A percentile compares a stretch with the other conserved stretches of the same genome.
Conservation (phyloP, 2,888 invertebrate genomes). For the Macrophya annulata region DNA sequence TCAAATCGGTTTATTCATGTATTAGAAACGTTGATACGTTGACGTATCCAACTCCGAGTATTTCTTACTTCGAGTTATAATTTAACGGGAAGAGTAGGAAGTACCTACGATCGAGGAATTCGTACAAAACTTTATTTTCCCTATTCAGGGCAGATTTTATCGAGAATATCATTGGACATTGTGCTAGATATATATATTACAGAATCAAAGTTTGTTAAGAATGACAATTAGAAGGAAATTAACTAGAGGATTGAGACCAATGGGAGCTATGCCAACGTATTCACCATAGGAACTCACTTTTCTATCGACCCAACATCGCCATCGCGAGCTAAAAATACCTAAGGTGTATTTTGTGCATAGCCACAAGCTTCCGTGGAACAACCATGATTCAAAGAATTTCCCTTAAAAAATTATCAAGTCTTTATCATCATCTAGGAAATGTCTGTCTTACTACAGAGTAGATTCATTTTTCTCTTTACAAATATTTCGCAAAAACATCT, state of each 20-base stretch:
- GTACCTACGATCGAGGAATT: neutral
- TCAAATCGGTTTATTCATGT: neutral
- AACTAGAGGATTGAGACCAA: conserved; percentile 33
- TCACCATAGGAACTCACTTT: conserved; percentile 78
- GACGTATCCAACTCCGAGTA: neutral
- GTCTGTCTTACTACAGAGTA: conserved; percentile 32
- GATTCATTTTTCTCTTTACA: neutral
- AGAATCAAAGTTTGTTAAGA: conserved; percentile 29
- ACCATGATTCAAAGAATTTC: neutral
- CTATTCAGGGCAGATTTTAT: conserved; percentile 25
- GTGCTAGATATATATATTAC: neutral
- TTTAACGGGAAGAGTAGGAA: neutral
- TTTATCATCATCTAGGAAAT: conserved; percentile 34
- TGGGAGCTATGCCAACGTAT: conserved; percentile 54
- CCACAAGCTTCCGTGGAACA: conserved; percentile 14
- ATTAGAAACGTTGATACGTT: neutral
- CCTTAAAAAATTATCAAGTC: neutral
- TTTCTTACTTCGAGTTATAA: neutral
- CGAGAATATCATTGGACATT: conserved; percentile 15
- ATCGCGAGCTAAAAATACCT: conserved; percentile 73
- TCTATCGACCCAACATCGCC: conserved; percentile 78
- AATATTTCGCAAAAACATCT: neutral
- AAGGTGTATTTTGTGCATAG: conserved; percentile 59
- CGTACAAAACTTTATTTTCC: neutral
- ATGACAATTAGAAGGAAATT: conserved; percentile 46